These are phyloP conservation scores for Diglossa cyanea DNA, from an alignment of 2,797 vertebrate species.

Conservation along the genomic window DNA sequence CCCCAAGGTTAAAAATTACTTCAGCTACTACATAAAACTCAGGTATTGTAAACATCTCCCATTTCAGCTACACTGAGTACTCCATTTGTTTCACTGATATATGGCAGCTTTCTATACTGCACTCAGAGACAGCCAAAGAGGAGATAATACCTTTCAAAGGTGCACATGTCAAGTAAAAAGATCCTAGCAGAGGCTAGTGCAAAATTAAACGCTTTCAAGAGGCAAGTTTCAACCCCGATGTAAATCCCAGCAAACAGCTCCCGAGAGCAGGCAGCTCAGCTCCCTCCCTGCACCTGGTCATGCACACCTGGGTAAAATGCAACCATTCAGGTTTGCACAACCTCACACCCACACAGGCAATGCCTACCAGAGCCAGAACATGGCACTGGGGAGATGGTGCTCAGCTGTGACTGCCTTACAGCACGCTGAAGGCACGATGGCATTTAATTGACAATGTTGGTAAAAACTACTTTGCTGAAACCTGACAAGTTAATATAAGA, in stretches of 20 bases:
- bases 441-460: not conserved
- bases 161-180: fast-evolving
- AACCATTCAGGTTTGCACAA: constrained; percentile 60
- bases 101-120: not conserved
- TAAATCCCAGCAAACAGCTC: not conserved
- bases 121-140: not conserved
- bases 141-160: not conserved
- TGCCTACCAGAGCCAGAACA: not conserved
- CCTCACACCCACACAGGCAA: constrained; percentile 57
- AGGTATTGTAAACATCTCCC: not conserved
- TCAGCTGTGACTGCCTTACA: not conserved
- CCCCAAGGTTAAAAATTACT: not conserved
- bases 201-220: not conserved
- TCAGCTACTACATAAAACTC: not conserved
- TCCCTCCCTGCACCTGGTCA: not conserved
- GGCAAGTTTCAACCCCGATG: not conserved
- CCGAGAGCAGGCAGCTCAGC: not conserved
- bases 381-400: fast-evolving
- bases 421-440: not conserved
- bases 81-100: not conserved
- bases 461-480: not conserved
- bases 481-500: not conserved
- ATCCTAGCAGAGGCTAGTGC: not conserved
- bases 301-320: constrained; percentile 43
- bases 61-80: constrained; percentile 31